phyloP scores from a whole-genome alignment of 2,113 vertebrate genomes.

The Eclectus roratus region DNA sequence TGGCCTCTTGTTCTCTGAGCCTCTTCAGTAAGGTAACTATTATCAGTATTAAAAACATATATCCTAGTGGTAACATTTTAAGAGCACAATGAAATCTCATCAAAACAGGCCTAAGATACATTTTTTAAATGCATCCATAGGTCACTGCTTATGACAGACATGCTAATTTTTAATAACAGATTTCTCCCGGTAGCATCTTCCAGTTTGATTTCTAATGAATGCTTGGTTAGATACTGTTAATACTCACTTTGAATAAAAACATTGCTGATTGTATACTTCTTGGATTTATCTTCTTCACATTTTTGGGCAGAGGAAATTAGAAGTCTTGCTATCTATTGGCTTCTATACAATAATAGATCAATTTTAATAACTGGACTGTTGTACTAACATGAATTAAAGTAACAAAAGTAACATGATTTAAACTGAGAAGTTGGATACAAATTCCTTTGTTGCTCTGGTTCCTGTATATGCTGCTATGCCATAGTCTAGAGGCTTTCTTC shows the following conservation, averaged over 20 bases:
- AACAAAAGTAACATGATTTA: not conserved
- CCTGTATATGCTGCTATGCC: not conserved
- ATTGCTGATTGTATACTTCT: not conserved
- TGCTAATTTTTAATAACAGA: not conserved
- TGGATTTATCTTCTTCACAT: not conserved
- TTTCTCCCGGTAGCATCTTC: not conserved
- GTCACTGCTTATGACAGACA: not conserved
- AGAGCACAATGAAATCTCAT: not conserved
- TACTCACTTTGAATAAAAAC: not conserved
- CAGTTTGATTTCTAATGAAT: not conserved
- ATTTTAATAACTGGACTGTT: not conserved
- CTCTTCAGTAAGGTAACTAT: not conserved
- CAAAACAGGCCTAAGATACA: not conserved
- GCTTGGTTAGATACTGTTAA: not conserved
- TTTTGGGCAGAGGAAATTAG: not conserved
- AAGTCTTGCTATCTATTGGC: not conserved
- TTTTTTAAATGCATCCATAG: not conserved
- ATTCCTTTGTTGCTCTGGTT: not conserved
- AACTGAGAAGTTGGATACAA: not conserved
- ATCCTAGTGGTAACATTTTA: rapidly evolving
- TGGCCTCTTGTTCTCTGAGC: not conserved
- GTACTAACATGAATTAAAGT: not conserved
- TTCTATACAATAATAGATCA: not conserved
- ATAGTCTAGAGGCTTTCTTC: not conserved
- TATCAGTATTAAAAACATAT: not conserved